Conservation (phyloP, 2,797 vertebrate species). For the Chromobotia macracanthus region DNA sequence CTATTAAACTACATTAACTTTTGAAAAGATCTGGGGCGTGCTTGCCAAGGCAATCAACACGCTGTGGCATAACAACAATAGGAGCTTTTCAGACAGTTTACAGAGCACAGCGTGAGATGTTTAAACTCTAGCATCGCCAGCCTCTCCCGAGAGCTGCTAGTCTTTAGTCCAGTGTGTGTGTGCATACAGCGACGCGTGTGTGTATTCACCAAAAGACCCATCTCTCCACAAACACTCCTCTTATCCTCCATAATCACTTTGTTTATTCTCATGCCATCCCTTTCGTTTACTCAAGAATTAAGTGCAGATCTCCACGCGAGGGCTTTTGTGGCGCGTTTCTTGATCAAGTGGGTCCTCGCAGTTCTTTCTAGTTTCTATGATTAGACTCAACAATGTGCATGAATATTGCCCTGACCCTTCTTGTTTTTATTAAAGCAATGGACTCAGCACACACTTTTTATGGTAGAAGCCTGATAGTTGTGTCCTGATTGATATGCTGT, state of each 20-base stretch:
- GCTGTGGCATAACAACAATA: slow-evolving; percentile 14
- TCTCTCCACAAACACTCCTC: slow-evolving; percentile 49
- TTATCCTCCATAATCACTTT: slow-evolving; percentile 60
- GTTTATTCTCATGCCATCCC: slow-evolving; percentile 61
- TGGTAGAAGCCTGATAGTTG: not conserved
- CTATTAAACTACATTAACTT: not conserved
- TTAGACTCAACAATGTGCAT: slow-evolving; percentile 5
- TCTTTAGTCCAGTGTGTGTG: slow-evolving; percentile 33
- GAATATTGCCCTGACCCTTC: slow-evolving; percentile 1
- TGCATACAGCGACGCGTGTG: not conserved
- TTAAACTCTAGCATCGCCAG: slow-evolving; percentile 64
- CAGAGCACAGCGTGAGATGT: slow-evolving; percentile 42
- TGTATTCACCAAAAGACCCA: slow-evolving; percentile 47
- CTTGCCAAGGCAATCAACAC: slow-evolving; percentile 53
- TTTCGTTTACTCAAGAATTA: slow-evolving; percentile 69
- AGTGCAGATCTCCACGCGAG: slow-evolving; percentile 66
- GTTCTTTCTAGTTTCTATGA: slow-evolving; percentile 30
- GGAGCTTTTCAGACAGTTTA: slow-evolving; percentile 31
- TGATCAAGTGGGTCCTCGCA: slow-evolving; percentile 7
- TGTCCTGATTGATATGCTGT: slow-evolving; percentile 11
- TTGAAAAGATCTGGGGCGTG: slow-evolving; percentile 57
- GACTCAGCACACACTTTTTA: not conserved
- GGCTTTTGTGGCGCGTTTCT: slow-evolving; percentile 60
- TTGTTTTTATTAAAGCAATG: not conserved
- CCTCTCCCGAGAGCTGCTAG: slow-evolving; percentile 57